phyloP scores from a whole-genome alignment of 2,113 vertebrate genomes.

The Peromyscus maniculatus region DNA sequence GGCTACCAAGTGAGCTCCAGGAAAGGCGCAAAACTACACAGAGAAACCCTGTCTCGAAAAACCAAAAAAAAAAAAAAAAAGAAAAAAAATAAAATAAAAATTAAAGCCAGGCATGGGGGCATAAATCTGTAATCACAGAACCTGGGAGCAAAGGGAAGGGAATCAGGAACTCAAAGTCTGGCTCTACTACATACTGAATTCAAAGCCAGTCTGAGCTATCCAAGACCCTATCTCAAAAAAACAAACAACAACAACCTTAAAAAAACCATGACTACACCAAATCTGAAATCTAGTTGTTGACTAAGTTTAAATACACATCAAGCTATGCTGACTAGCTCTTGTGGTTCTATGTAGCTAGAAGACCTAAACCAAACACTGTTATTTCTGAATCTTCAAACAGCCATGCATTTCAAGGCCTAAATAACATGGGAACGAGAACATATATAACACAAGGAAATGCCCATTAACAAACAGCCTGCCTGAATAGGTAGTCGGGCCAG shows the following conservation, averaged over 20 bases:
- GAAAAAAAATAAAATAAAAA: conserved; percentile 59
- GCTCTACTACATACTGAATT: neutral
- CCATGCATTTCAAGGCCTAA: neutral
- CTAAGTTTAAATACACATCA: conserved; percentile 43
- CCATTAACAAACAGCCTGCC: conserved; percentile 17
- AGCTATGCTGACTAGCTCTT: conserved; percentile 42
- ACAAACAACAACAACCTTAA: too few relatives aligned
- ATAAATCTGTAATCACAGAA: neutral
- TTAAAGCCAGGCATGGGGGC: neutral
- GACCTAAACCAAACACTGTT: neutral
- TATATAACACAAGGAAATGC: neutral
- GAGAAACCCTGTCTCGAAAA: too few relatives aligned
- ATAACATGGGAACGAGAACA: neutral
- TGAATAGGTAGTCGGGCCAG: neutral
- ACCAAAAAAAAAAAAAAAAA: too few relatives aligned
- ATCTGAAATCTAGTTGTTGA: conserved; percentile 35
- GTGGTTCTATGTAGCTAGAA: conserved; percentile 49
- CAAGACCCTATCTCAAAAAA: neutral
- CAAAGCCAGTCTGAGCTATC: neutral
- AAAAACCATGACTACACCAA: neutral
- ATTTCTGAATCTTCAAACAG: conserved; percentile 26
- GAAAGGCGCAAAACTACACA: too few relatives aligned
- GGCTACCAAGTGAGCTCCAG: too few relatives aligned
- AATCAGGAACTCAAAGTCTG: too few relatives aligned
- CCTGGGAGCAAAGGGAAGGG: neutral